A percentile compares a stretch with the other conserved stretches of the same genome.
These are phyloP conservation scores for Copidosoma aretas DNA, from an alignment of 2,888 invertebrate genomes.

Conservation along the genomic window DNA sequence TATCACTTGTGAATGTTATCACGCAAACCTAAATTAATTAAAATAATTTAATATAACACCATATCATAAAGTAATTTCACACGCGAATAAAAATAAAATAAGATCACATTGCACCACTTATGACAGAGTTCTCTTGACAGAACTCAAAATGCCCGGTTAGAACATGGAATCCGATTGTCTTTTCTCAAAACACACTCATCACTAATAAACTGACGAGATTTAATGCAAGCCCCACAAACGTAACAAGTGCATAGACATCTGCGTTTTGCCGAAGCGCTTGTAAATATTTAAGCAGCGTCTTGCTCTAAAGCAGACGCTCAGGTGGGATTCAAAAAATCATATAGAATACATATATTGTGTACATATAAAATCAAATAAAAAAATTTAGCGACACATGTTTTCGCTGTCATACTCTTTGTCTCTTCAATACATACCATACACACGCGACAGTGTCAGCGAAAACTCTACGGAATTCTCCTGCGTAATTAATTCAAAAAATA, in stretches of 20 bases:
- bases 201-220: too few species aligned
- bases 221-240: too few species aligned
- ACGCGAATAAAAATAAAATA: slow-evolving; percentile 28
- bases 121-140: slow-evolving; percentile 14
- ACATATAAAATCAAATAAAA: slow-evolving; percentile 14
- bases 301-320: not conserved
- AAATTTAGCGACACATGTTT: slow-evolving; percentile 1
- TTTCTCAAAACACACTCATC: too few species aligned
- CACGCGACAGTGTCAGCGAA: slow-evolving; percentile 56
- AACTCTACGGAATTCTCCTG: slow-evolving; percentile 61
- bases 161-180: slow-evolving; percentile 17
- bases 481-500: slow-evolving; percentile 52
- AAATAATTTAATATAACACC: slow-evolving; percentile 26
- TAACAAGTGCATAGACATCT: too few species aligned
- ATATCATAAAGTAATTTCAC: slow-evolving; percentile 24
- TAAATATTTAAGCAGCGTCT: not conserved
- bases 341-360: slow-evolving; percentile 13
- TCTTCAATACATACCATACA: slow-evolving; percentile 62
- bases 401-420: slow-evolving; percentile 27
- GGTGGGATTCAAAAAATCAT: not conserved
- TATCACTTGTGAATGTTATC: slow-evolving; percentile 27
- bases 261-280: not conserved
- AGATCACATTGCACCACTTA: slow-evolving; percentile 23
- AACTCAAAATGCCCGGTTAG: slow-evolving; percentile 4
- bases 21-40: slow-evolving; percentile 31